A percentile compares a stretch with the other conserved stretches of the same genome.
These are phyloP conservation scores for Oncorhynchus kisutch DNA, from an alignment of 2,113 vertebrate species.

Conservation along the genomic window DNA sequence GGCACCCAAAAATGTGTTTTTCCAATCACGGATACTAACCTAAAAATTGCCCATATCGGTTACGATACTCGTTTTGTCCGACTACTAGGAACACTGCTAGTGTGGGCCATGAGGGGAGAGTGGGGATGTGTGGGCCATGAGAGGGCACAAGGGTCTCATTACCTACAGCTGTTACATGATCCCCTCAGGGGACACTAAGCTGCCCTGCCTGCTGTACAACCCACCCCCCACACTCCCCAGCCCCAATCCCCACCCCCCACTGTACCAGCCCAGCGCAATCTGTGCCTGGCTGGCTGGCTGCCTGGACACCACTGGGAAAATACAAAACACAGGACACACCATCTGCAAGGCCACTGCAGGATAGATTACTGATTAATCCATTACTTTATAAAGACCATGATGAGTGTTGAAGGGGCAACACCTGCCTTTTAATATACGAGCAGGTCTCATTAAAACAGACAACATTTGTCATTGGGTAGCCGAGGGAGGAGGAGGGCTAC, in stretches of 20 bases:
- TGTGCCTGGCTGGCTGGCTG: slow-evolving; percentile 16
- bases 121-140: background rate
- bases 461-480: slow-evolving; percentile 7
- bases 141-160: slow-evolving; percentile 47
- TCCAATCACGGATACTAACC: too few species aligned
- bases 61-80: too few species aligned
- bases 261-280: slow-evolving; percentile 29
- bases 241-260: background rate
- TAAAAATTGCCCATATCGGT: too few species aligned
- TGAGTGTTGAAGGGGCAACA: slow-evolving; percentile 17
- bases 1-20: too few species aligned
- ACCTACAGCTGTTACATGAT: slow-evolving; percentile 62
- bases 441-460: slow-evolving; percentile 47
- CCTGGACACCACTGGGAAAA: slow-evolving; percentile 12
- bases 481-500: slow-evolving; percentile 8
- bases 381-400: slow-evolving; percentile 23
- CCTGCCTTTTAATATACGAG: slow-evolving; percentile 49
- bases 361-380: too few species aligned
- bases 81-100: too few species aligned
- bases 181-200: slow-evolving; percentile 49
- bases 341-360: slow-evolving; percentile 53
- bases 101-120: background rate
- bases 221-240: background rate
- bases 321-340: slow-evolving; percentile 35
- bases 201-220: background rate